Base-by-base conservation (phyloP, 2,113 vertebrate genomes). In the Misgurnus anguillicaudatus region DNA sequence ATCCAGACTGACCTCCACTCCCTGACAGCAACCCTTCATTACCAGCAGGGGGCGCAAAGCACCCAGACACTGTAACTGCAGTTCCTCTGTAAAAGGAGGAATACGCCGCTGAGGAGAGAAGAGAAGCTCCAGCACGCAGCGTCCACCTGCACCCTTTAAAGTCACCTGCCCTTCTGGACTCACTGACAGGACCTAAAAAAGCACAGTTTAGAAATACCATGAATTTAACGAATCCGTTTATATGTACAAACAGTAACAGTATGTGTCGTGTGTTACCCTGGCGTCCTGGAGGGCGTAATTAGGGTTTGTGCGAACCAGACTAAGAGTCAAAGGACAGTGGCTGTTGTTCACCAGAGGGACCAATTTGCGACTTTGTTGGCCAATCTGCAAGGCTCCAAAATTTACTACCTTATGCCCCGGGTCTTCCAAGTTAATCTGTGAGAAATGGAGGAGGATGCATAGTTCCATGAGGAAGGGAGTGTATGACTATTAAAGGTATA, bases 11-110 rank as follows among this genome's bases (percentile, higher is more conserved):
- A 97, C 89, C 24, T 90, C 87, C 58, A 94, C 85, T 65, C 90
- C 94, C 86, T 95, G 94, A 85, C 96, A 95, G 91, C 90, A 91
- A 74, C 95, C 95, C 0, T 24, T 89, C 42, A 96, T 81, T 19
- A 91, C 88, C 85, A 96, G 91, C 77, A 98, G 92, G 57, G 94
- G 91, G 61, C 80, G 87, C 58, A 91, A 70, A 21, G 90, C 73
- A 6, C 95, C 94, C 0, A 77, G 8, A 78, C 87, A 91, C 78
- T 93, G 91, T 1, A 95, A 79, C 83, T 92, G 89, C 74, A 96
- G 92, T 80, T 96, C 93, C 39, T 92, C 93, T 0, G 77, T 84
- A 80, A 97, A 97, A 0, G 86, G 77, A 51, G 89, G 74, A 62
- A 94, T 51, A 1, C 89, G 90, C 64, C 88, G 80, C 39, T 74